Percentiles rank a stretch among this genome's conserved stretches.
Evolutionary conservation across 2,113 vertebrate species (phyloP).

Genomic region (Procavia capensis): DNA sequence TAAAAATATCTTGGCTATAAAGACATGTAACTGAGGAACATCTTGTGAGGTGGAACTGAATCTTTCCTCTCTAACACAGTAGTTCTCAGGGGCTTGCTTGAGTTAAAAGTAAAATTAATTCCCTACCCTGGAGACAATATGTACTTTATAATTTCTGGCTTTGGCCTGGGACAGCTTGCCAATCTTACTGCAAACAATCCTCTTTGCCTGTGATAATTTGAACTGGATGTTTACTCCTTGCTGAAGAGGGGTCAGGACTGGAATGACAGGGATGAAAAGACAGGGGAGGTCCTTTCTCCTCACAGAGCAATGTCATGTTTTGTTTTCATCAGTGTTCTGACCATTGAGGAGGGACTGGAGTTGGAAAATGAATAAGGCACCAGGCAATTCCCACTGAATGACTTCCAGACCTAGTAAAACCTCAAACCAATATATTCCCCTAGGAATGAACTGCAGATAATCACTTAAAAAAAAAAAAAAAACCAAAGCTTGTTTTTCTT

Average conservation of each 20-base stretch:
- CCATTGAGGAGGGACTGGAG: neutral
- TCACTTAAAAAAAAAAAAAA: conserved; percentile 9
- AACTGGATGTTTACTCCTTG: neutral
- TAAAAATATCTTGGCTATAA: conserved; percentile 12
- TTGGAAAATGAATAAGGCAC: neutral
- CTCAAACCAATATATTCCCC: conserved; percentile 65
- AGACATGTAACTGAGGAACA: neutral
- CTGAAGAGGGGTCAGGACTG: neutral
- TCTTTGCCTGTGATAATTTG: conserved; percentile 42
- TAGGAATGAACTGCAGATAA: conserved; percentile 27
- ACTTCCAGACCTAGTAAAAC: conserved; percentile 33
- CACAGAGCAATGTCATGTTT: neutral
- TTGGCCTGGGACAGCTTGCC: conserved; percentile 4
- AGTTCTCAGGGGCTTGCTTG: conserved; percentile 3
- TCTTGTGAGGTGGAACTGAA: conserved; percentile 11
- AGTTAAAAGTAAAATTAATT: conserved; percentile 65
- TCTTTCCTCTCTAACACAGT: conserved; percentile 22
- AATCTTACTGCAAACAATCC: conserved; percentile 27
- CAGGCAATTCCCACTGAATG: conserved; percentile 13
- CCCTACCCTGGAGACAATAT: neutral
- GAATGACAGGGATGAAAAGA: neutral
- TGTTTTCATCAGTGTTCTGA: conserved; percentile 36
- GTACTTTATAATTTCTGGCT: conserved; percentile 28
- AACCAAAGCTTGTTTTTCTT: conserved; percentile 16
- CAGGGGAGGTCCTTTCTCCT: neutral